Conservation (phyloP, 2,888 invertebrate genomes). For the Heliconius ismenius region DNA sequence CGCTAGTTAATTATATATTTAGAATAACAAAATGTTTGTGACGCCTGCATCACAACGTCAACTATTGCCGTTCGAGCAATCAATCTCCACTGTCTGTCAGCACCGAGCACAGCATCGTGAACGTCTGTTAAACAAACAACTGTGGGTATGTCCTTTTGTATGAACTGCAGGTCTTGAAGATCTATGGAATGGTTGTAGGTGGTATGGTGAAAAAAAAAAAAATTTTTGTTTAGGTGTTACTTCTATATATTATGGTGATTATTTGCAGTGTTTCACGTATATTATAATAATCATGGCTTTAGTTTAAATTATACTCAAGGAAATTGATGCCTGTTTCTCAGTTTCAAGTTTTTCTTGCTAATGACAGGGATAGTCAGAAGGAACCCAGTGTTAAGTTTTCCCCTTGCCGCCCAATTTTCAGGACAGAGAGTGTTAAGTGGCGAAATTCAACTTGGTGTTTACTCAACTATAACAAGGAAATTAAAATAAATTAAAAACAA, state of each 20-base stretch:
- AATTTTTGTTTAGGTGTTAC: neutral
- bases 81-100: constrained; percentile 46
- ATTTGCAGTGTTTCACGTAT: neutral
- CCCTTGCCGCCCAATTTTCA: no score
- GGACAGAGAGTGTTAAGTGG: no score
- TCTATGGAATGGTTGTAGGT: neutral
- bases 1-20: no score
- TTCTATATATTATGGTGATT: neutral
- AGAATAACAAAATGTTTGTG: constrained; percentile 14
- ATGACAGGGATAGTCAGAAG: no score
- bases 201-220: neutral
- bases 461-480: no score
- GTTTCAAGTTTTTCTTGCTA: no score
- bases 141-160: constrained; percentile 5
- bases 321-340: no score
- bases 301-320: no score
- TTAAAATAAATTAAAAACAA: no score
- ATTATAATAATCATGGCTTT: neutral
- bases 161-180: neutral
- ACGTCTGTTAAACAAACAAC: constrained; percentile 28
- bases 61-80: constrained; percentile 40
- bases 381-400: no score
- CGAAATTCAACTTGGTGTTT: no score
- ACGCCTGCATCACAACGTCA: constrained; percentile 34
- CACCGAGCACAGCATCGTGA: constrained; percentile 37